These are phyloP conservation scores for Automeris io DNA, from an alignment of 2,888 invertebrate genomes.

Conservation along the genomic window DNA sequence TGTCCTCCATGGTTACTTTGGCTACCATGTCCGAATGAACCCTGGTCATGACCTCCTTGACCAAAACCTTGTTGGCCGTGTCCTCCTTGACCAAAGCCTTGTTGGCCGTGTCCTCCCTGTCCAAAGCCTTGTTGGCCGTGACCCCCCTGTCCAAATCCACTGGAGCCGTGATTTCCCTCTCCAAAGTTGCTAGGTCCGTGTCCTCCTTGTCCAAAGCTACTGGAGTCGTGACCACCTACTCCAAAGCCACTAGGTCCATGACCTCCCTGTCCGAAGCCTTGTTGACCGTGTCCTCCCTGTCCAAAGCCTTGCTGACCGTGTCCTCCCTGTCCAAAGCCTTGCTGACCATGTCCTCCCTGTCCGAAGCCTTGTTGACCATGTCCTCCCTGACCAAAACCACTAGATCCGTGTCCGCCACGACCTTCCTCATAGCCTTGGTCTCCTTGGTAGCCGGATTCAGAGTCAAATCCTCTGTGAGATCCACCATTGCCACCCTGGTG, in stretches of 20 bases:
- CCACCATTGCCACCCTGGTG: not conserved
- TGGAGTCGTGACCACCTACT: not conserved
- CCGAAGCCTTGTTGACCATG: too few relatives aligned
- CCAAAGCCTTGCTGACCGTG: too few relatives aligned
- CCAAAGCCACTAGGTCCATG: not conserved
- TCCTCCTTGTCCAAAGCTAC: slow-evolving; percentile 4
- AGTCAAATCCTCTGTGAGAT: not conserved
- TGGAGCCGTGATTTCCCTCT: not conserved
- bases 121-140: slow-evolving; percentile 4
- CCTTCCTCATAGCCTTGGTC: slow-evolving; percentile 8
- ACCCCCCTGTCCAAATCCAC: slow-evolving; percentile 5
- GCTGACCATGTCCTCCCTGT: too few relatives aligned
- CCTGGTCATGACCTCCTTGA: too few relatives aligned
- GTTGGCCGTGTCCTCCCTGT: not conserved
- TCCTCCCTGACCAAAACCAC: too few relatives aligned
- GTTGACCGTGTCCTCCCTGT: too few relatives aligned
- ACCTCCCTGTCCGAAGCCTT: not conserved
- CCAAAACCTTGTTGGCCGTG: not conserved
- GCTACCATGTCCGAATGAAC: not conserved
- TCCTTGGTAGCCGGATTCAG: not conserved
- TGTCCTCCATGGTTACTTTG: not conserved
- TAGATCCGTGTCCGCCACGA: slow-evolving; percentile 5
- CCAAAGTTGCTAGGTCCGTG: not conserved
- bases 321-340: too few relatives aligned
- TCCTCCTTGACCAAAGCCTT: not conserved